Conservation (phyloP, 2,113 vertebrate genomes). For the Oreochromis niloticus region DNA sequence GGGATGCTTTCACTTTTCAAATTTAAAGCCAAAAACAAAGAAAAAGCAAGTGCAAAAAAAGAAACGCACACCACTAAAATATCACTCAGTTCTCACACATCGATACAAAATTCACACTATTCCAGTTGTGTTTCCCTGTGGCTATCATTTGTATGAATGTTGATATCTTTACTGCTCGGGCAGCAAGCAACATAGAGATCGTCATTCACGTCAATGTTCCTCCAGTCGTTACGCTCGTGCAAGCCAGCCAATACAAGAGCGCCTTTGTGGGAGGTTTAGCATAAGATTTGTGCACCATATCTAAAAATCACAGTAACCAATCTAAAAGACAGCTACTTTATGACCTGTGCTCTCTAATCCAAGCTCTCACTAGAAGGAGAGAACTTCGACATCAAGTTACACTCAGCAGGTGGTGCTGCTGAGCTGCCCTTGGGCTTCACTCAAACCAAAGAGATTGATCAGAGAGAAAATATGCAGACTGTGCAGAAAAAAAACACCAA, state of each 20-base stretch:
- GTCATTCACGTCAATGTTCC: conserved; percentile 36
- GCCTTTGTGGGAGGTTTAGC: conserved; percentile 50
- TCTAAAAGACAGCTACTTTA: neutral
- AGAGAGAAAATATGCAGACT: conserved; percentile 16
- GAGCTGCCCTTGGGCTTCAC: neutral
- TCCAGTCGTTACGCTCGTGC: conserved; percentile 47
- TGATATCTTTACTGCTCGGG: neutral
- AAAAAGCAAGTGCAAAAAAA: neutral
- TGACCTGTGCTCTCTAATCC: neutral
- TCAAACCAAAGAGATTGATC: neutral
- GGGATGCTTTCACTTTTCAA: neutral
- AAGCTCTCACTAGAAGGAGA: neutral
- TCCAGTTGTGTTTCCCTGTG: neutral
- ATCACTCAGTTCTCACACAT: neutral
- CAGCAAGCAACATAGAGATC: conserved; percentile 1
- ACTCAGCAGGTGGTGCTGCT: conserved; percentile 28
- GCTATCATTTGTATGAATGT: conserved; percentile 12
- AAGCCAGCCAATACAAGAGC: conserved; percentile 48
- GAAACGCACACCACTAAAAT: neutral
- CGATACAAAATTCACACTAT: neutral
- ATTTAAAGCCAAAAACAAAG: neutral
- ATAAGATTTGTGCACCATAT: neutral
- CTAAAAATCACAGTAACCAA: neutral
- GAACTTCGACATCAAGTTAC: neutral
- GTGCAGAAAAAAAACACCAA: neutral